phyloP scores from a whole-genome alignment of 2,113 vertebrate species.

The Myiopsitta monachus region DNA sequence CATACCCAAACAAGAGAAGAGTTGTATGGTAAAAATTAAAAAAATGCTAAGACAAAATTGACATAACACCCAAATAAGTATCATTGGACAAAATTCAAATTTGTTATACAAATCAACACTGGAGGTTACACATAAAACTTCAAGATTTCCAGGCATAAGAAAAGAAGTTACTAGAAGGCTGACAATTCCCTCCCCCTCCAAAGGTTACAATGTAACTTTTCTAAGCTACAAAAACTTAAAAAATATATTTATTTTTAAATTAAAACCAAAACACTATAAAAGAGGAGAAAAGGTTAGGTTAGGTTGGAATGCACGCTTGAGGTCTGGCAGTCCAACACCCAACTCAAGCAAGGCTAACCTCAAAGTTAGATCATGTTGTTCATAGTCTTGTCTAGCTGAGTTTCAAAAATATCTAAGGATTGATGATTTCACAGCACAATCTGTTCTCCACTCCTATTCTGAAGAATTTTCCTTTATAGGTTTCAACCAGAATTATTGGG shows the following conservation, averaged over 20 bases:
- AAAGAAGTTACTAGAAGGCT: not conserved
- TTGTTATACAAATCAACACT: not conserved
- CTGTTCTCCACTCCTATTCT: not conserved
- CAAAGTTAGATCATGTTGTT: not conserved
- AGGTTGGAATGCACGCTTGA: not conserved
- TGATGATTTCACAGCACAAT: not conserved
- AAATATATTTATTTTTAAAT: not conserved
- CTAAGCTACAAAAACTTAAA: not conserved
- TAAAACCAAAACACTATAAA: not conserved
- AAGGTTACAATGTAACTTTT: not conserved
- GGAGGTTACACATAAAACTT: not conserved
- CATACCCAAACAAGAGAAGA: not conserved
- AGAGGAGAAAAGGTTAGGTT: not conserved
- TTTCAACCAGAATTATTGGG: not conserved
- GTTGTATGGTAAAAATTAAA: not conserved
- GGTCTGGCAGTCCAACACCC: not conserved
- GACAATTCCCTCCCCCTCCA: accelerated
- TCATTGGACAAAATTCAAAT: not conserved
- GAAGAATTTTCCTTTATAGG: not conserved
- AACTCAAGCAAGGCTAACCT: not conserved
- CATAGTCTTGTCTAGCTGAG: not conserved
- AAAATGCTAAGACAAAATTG: not conserved
- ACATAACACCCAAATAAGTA: not conserved
- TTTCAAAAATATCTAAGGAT: not conserved
- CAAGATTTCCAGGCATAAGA: not conserved